Conservation (phyloP, 2,113 vertebrate genomes). For the Enhydra lutris region DNA sequence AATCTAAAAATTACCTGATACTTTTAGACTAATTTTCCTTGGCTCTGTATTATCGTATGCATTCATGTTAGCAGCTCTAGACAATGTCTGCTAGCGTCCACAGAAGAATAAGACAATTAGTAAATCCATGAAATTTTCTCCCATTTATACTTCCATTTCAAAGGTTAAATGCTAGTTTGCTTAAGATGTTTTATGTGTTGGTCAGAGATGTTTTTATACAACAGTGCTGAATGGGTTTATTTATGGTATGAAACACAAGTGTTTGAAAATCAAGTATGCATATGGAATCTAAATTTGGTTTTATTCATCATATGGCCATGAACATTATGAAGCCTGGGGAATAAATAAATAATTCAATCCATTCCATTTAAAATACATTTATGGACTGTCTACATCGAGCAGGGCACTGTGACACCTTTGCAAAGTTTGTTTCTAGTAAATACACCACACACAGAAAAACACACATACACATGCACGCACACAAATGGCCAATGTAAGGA, state of each 20-base stretch:
- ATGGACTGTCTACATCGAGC: neutral
- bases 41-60: neutral
- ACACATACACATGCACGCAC: neutral
- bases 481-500: neutral
- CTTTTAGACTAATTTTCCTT: neutral
- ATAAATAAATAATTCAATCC: conserved; percentile 21
- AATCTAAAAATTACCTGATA: neutral
- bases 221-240: neutral
- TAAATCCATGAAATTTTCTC: neutral
- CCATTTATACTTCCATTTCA: conserved; percentile 8
- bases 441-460: neutral
- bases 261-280: neutral
- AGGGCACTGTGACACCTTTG: neutral
- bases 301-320: neutral
- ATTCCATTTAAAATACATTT: neutral
- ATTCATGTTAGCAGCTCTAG: neutral
- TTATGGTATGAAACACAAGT: neutral
- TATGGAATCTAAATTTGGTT: conserved; percentile 5
- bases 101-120: neutral
- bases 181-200: neutral
- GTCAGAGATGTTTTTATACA: neutral
- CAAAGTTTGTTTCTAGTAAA: neutral
- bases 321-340: neutral
- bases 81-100: neutral
- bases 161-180: conserved; percentile 24